These are phyloP conservation scores for Actenoides hombroni DNA, from an alignment of 2,113 vertebrate species.

Conservation along the genomic window DNA sequence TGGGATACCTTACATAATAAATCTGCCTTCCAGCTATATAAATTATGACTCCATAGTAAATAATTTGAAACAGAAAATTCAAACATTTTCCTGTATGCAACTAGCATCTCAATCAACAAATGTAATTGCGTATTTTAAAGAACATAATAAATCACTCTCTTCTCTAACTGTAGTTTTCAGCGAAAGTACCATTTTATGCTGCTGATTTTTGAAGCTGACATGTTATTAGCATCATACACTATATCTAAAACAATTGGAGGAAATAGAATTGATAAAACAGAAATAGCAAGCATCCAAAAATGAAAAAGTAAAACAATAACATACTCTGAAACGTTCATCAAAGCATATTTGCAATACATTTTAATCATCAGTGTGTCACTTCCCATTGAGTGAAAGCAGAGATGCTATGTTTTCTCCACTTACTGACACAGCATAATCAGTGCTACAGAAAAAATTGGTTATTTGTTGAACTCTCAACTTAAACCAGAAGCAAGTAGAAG, in stretches of 20 bases:
- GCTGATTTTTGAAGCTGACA: constrained; percentile 21
- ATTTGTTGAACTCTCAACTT: not conserved
- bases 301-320: constrained; percentile 41
- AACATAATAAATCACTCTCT: constrained; percentile 18
- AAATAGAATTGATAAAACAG: constrained; percentile 39
- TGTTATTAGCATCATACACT: constrained; percentile 35
- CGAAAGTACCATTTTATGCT: not conserved
- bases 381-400: constrained; percentile 35
- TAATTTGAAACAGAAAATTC: not conserved
- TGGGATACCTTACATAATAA: not conserved
- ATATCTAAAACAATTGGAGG: constrained; percentile 21
- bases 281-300: constrained; percentile 43
- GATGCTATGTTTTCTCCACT: not conserved
- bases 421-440: constrained; percentile 1
- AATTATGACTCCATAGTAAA: not conserved
- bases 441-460: not conserved
- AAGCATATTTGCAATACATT: constrained; percentile 56
- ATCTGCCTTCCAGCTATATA: not conserved
- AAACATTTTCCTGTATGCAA: not conserved
- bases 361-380: constrained; percentile 53
- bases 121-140: constrained; percentile 11
- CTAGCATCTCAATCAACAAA: constrained; percentile 29
- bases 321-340: constrained; percentile 49
- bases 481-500: not conserved
- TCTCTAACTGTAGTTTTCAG: not conserved